Conservation (phyloP, 2,888 invertebrate genomes). For the Meloe dianella region DNA sequence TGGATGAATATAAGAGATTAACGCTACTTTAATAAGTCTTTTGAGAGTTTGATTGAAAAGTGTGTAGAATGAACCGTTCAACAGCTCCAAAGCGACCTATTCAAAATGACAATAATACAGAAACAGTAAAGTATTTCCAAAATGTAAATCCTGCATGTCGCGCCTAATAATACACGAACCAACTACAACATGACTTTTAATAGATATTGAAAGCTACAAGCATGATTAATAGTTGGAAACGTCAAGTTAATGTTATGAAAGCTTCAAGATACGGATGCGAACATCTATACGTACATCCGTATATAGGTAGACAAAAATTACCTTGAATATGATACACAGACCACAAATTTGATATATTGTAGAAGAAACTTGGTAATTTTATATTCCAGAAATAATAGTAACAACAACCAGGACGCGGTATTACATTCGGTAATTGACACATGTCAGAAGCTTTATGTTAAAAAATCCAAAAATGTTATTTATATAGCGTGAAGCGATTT, state of each 20-base stretch:
- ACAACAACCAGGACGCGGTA: background rate
- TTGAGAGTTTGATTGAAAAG: too few species aligned
- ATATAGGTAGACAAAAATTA: background rate
- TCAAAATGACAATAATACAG: background rate
- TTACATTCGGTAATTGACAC: background rate
- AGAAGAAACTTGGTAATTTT: background rate
- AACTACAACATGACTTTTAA: conserved; percentile 22
- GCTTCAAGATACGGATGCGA: conserved; percentile 18
- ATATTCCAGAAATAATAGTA: background rate
- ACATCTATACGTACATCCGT: background rate
- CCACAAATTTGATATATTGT: background rate
- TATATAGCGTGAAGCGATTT: background rate
- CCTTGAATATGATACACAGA: background rate
- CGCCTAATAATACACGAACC: background rate
- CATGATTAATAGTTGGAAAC: conserved; percentile 28
- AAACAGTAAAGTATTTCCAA: background rate
- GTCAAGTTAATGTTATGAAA: conserved; percentile 30
- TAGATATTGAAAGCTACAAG: conserved; percentile 27
- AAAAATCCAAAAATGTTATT: background rate
- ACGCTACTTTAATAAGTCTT: too few species aligned
- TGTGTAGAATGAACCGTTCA: background rate
- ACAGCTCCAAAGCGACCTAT: background rate
- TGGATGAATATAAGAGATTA: too few species aligned
- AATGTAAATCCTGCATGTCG: conserved; percentile 5
- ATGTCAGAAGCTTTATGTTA: background rate